Evolutionary conservation across 2,797 vertebrate genomes (phyloP).

Genomic region (Bradypus variegatus): DNA sequence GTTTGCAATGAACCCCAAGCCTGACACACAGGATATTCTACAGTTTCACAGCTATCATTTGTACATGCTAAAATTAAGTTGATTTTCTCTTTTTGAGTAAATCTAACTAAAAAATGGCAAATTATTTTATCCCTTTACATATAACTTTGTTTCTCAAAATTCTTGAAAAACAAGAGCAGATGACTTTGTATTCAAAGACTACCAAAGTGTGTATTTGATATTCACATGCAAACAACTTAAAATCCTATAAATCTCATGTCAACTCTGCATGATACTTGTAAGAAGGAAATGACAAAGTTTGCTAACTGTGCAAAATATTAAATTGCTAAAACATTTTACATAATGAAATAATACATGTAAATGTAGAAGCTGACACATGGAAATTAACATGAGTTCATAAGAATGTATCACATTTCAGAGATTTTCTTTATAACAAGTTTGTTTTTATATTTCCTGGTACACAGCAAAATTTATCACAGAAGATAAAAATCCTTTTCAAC

Average conservation of each 20-base stretch:
- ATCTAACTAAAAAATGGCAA: slow-evolving; percentile 61
- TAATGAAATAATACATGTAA: slow-evolving; percentile 66
- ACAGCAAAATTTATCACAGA: slow-evolving; percentile 67
- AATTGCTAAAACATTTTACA: slow-evolving; percentile 72
- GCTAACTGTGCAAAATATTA: slow-evolving; percentile 73
- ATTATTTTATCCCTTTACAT: slow-evolving; percentile 61
- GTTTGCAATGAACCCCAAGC: slow-evolving; percentile 49
- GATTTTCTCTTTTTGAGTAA: slow-evolving; percentile 64
- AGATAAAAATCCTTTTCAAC: slow-evolving; percentile 71
- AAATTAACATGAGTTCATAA: slow-evolving; percentile 58
- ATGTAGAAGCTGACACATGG: slow-evolving; percentile 66
- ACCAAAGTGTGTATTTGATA: slow-evolving; percentile 67
- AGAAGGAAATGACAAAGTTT: slow-evolving; percentile 70
- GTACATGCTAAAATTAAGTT: slow-evolving; percentile 62
- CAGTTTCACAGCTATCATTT: slow-evolving; percentile 64
- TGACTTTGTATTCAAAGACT: slow-evolving; percentile 68
- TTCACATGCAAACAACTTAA: slow-evolving; percentile 66
- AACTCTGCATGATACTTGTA: slow-evolving; percentile 57
- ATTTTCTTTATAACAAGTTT: slow-evolving; percentile 66
- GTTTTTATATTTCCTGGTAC: slow-evolving; percentile 63
- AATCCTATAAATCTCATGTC: slow-evolving; percentile 57
- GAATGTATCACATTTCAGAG: slow-evolving; percentile 68
- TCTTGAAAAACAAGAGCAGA: slow-evolving; percentile 65
- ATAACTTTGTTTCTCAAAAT: slow-evolving; percentile 57
- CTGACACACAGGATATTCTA: slow-evolving; percentile 48